phyloP scores from a whole-genome alignment of 2,888 invertebrate species.

The Prosopocoilus inquinatus region DNA sequence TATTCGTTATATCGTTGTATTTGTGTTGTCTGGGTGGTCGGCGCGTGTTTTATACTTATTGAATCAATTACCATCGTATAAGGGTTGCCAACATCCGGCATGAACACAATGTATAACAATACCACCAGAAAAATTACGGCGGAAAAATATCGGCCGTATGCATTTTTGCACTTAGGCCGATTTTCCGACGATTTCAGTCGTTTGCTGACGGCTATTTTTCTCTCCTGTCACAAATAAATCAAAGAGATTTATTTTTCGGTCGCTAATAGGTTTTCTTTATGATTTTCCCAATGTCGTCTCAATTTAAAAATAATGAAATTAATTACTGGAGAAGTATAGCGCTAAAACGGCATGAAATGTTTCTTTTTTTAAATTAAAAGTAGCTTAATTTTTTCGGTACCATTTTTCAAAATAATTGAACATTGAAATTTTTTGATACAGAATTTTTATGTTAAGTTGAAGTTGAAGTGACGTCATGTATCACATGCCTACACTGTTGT shows the following conservation, averaged over 20 bases:
- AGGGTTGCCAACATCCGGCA: slow-evolving; percentile 48
- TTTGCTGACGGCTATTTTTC: slow-evolving; percentile 42
- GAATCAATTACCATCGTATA: slow-evolving; percentile 51
- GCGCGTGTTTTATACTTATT: slow-evolving; percentile 50
- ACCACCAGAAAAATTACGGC: slow-evolving; percentile 26
- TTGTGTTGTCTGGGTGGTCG: slow-evolving; percentile 42
- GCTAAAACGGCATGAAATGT: too few relatives aligned
- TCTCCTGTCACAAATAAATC: slow-evolving; percentile 23
- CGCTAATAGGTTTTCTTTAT: slow-evolving; percentile 14
- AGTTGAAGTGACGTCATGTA: too few relatives aligned
- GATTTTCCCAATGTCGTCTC: slow-evolving; percentile 5
- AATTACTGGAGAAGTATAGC: neutral
- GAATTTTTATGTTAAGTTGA: too few relatives aligned
- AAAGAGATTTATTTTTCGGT: slow-evolving; percentile 15
- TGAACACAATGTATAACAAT: slow-evolving; percentile 31
- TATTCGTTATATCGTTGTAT: slow-evolving; percentile 43
- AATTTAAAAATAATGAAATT: slow-evolving; percentile 15
- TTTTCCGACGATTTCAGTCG: slow-evolving; percentile 20
- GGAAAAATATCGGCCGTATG: slow-evolving; percentile 18
- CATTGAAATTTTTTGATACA: too few relatives aligned
- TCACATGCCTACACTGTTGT: too few relatives aligned
- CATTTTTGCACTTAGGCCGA: slow-evolving; percentile 11
- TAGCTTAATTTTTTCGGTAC: too few relatives aligned
- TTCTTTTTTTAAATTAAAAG: too few relatives aligned
- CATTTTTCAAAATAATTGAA: too few relatives aligned